Base-by-base conservation (phyloP, 2,888 invertebrate genomes). In the Rhagonycha fulva region DNA sequence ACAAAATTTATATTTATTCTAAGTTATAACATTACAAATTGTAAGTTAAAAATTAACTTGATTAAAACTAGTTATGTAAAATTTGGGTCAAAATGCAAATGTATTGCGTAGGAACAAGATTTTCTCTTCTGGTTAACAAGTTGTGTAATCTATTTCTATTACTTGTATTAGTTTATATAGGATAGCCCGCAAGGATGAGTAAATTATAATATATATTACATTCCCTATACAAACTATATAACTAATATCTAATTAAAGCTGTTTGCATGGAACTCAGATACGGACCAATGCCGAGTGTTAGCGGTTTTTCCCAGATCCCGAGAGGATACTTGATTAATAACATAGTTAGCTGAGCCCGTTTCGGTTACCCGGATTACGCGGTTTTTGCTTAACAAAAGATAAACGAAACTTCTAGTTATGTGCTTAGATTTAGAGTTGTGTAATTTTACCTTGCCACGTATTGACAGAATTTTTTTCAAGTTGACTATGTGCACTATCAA, bases 311-410 rank as follows among this genome's bases (percentile, higher is more conserved):
- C 75, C 75, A 73, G 71, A 62, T 80, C 80, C 81, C 83, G 24
- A 24, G 83, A 82, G 85, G 81, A 83, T 82, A 81, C 83, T 84
- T 85, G 85, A 85, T 85, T 84, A 84, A 85, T 84, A 84, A 84
- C 84, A 75, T 77, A 81, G 83, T 84, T 83, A 81, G 84, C 82
- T 78, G 70, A 78, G 76, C 80, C 80, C 81, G 82, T 83, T 82
- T 82, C 81, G 83, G 83, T 82, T 83, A 82, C 80, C 81, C 80
- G 83, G 84, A 84, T 84, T 84, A 84, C 82, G 83, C 81, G 81
- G 84, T 85, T 85, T 85, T 84, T 85, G 84, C 80, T 83, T 81
- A 82, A 83, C 83, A 82, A 82, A 84, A 84, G 84, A 84, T 83
- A 84, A 84, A 84, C 83, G 83, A 83, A 84, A 84, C 82, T 82